These are phyloP conservation scores for Hypotaenidia philippensis DNA, from an alignment of 2,797 vertebrate genomes.

Conservation along the genomic window DNA sequence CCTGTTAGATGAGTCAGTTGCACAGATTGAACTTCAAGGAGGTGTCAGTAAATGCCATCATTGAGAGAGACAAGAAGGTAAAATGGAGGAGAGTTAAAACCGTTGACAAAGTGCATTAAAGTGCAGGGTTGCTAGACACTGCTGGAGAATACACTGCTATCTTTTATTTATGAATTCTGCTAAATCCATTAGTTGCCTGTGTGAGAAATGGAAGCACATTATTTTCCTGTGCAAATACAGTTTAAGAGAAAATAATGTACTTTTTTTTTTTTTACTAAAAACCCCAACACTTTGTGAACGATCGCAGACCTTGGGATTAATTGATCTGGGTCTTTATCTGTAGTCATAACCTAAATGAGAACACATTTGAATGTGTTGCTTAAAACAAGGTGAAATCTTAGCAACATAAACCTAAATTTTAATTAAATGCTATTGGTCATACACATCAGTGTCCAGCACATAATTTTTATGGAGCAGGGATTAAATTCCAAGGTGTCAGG, in stretches of 20 bases:
- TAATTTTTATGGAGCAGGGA: background rate
- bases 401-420: background rate
- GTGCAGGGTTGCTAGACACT: background rate
- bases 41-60: conserved; percentile 11
- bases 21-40: background rate
- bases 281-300: background rate
- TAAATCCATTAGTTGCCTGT: conserved; percentile 58
- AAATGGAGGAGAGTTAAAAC: conserved; percentile 21
- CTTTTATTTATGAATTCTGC: conserved; percentile 65
- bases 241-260: background rate
- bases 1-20: background rate
- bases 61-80: conserved; percentile 24
- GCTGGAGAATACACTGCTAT: conserved; percentile 11
- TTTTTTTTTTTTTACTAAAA: background rate
- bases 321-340: background rate
- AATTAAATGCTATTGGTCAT: background rate
- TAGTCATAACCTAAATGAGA: background rate
- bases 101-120: conserved; percentile 31
- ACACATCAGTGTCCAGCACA: rapidly evolving
- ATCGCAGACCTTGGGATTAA: background rate
- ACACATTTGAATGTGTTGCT: background rate
- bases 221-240: conserved; percentile 36
- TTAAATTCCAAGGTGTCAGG: conserved; percentile 38
- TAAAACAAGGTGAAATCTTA: background rate
- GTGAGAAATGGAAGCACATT: conserved; percentile 52